phyloP scores from a whole-genome alignment of 2,888 invertebrate species.

The Pristionchus fissidentatus region DNA sequence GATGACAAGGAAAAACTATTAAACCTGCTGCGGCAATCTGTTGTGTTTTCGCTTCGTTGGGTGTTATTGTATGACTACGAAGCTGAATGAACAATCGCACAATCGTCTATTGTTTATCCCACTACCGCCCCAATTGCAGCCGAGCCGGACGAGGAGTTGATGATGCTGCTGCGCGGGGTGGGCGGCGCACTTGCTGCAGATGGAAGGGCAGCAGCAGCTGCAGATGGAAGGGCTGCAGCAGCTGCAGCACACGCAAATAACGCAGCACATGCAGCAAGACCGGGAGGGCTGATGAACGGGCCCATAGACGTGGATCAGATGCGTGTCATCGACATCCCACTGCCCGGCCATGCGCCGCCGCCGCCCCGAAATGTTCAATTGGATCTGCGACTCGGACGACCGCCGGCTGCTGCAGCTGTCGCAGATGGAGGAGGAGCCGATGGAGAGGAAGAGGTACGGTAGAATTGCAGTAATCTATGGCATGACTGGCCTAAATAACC shows the following conservation, averaged over 20 bases:
- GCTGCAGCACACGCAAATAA: not conserved
- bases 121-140: too few relatives aligned
- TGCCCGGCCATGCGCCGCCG: not conserved
- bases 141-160: conserved; percentile 20
- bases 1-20: too few relatives aligned
- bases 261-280: conserved; percentile 3
- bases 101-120: not conserved
- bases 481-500: too few relatives aligned
- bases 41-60: too few relatives aligned
- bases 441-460: conserved; percentile 29
- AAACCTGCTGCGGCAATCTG: too few relatives aligned
- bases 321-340: not conserved
- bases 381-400: not conserved
- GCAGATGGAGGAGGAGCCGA: conserved; percentile 12
- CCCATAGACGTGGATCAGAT: too few relatives aligned
- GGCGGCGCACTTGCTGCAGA: conserved; percentile 10
- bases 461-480: too few relatives aligned
- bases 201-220: not conserved
- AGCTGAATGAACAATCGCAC: too few relatives aligned
- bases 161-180: conserved; percentile 23
- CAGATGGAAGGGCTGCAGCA: not conserved
- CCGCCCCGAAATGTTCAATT: not conserved
- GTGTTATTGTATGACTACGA: too few relatives aligned
- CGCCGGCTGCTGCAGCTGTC: conserved; percentile 18
- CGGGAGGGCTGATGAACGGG: too few relatives aligned